These are phyloP conservation scores for Crocallis elinguaria DNA, from an alignment of 2,888 invertebrate species.

Conservation along the genomic window DNA sequence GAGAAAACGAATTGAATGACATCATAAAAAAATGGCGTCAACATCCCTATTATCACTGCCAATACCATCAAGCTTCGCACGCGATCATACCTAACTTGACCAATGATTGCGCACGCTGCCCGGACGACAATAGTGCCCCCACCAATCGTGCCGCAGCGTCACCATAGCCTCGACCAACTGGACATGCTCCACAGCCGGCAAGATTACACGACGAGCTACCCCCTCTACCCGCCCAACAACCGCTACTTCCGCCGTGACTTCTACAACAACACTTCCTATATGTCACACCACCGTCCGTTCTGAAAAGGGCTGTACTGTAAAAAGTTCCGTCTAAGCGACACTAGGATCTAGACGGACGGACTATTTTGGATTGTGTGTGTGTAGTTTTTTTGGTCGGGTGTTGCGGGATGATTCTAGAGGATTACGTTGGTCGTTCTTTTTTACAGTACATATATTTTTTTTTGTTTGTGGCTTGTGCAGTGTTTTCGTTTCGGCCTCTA, in stretches of 20 bases:
- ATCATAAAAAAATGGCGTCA: no score
- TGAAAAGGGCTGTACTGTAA: conserved; percentile 82
- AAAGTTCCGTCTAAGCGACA: conserved; percentile 78
- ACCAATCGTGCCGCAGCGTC: conserved; percentile 64
- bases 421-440: conserved; percentile 7
- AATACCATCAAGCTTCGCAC: no score
- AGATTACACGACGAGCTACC: conserved; percentile 67
- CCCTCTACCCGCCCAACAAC: conserved; percentile 58
- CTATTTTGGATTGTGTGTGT: conserved; percentile 56
- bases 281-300: conserved; percentile 79
- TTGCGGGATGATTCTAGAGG: conserved; percentile 50
- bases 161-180: conserved; percentile 79
- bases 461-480: background rate
- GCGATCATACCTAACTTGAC: conserved; percentile 11
- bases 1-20: no score
- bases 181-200: conserved; percentile 76
- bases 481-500: no score
- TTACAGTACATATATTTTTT: background rate
- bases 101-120: conserved; percentile 70
- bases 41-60: no score
- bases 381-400: conserved; percentile 50
- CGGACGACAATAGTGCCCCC: conserved; percentile 49
- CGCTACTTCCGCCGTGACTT: conserved; percentile 70
- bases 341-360: conserved; percentile 69
- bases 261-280: conserved; percentile 69